phyloP scores from a whole-genome alignment of 1,140 invertebrate species.

The Cyrtorhinus lividipennis region DNA sequence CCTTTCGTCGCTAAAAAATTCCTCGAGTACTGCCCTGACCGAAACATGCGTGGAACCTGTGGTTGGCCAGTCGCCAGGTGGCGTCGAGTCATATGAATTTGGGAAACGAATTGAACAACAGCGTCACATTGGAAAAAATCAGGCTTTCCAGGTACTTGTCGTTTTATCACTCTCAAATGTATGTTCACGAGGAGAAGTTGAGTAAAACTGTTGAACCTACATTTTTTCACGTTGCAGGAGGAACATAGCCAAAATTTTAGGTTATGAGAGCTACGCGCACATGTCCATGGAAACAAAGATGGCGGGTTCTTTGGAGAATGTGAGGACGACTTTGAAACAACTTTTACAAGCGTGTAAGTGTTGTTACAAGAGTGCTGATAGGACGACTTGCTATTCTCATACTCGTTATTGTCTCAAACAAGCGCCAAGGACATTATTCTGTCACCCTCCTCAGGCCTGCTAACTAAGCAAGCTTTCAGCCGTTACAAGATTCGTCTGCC shows the following conservation, averaged over 20 bases:
- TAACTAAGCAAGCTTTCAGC: no score
- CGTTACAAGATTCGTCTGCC: no score
- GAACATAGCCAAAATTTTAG: constrained; percentile 58
- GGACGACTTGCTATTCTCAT: no score
- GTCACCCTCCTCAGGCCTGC: no score
- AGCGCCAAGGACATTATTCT: no score
- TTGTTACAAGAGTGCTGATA: no score
- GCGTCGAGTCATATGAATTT: constrained; percentile 46
- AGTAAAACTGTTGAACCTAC: no score
- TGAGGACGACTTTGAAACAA: constrained; percentile 54
- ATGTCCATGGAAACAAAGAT: constrained; percentile 92
- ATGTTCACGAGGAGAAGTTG: no score
- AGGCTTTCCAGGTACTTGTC: constrained; percentile 41
- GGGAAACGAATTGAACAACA: constrained; percentile 46
- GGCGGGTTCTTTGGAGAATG: constrained; percentile 66
- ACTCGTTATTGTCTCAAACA: no score
- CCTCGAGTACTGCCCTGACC: constrained; percentile 67
- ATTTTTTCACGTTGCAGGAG: constrained; percentile 33
- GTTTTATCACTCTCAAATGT: no score
- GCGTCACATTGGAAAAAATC: constrained; percentile 61
- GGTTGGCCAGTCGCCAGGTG: constrained; percentile 55
- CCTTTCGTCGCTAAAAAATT: constrained; percentile 54
- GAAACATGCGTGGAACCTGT: constrained; percentile 64
- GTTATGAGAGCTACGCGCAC: constrained; percentile 61
- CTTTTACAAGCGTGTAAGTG: constrained; percentile 43